These are phyloP conservation scores for Heliconius ethilla DNA, from an alignment of 2,888 invertebrate species.

Conservation along the genomic window DNA sequence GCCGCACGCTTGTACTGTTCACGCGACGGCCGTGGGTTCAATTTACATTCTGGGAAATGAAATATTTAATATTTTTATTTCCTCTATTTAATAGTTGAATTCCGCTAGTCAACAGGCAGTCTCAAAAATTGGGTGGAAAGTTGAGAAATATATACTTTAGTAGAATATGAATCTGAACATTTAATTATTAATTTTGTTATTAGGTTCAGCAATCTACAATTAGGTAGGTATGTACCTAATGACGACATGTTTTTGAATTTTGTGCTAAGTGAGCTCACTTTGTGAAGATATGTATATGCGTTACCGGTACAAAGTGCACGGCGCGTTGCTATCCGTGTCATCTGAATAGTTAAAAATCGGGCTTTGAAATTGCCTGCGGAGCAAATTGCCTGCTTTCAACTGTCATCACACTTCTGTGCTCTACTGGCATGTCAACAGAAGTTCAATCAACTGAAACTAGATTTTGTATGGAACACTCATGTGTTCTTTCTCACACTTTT, in stretches of 20 bases:
- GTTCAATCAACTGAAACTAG: constrained; percentile 19
- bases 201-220: background rate
- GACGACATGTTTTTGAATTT: background rate
- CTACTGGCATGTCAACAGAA: constrained; percentile 8
- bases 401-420: constrained; percentile 16
- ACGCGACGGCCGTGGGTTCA: too few species aligned
- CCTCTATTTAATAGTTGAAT: too few species aligned
- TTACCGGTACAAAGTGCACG: constrained; percentile 5
- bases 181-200: too few species aligned
- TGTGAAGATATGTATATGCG: constrained; percentile 8
- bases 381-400: constrained; percentile 25
- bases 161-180: too few species aligned
- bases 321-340: constrained; percentile 4
- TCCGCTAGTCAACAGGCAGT: too few species aligned
- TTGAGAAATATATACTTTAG: too few species aligned
- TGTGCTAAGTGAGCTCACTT: background rate
- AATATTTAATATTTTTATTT: too few species aligned
- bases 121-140: too few species aligned
- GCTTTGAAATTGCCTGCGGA: constrained; percentile 28
- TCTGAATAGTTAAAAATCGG: constrained; percentile 31
- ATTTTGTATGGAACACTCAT: background rate
- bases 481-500: too few species aligned
- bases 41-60: too few species aligned
- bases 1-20: too few species aligned
- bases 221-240: background rate